Evolutionary conservation across 2,888 invertebrate species (phyloP), one percentile per base, ranked within the genome.

Genomic region (Vandiemenella viatica): DNA sequence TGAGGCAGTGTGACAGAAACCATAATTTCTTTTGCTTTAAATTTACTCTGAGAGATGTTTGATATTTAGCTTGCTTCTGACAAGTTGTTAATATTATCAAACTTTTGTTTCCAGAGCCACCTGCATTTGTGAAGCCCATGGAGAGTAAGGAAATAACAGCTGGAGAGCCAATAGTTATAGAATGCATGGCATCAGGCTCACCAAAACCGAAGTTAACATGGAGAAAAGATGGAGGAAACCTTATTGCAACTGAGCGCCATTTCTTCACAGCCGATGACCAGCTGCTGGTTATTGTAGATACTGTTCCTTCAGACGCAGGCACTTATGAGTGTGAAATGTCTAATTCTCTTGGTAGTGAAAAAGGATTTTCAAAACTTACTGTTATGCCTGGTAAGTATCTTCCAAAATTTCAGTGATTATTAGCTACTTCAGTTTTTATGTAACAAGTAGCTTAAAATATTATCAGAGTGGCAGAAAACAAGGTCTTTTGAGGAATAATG

Each of bases 301-400:
- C 86, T 0, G 75, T 80, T 54, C 65, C 76, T 4, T 72, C 71
- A 55, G 93, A 95, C 70, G 82, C 83, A 22, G 95, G 93, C 0
- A 74, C 74, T 51, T 95, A 93, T 67, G 84, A 88, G 59, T 96
- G 95, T 70, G 82, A 85, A 65, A 83, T 95, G 65, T 82, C 83
- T 40, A 95, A 95, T 70, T 77, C 81, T 38, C 70, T 89, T 37
- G 91, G 90, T 6, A 79, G 77, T 49, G 80, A 81, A 57, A 74
- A 77, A 52, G 87, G 83, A 49, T 74, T 76, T 58, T 80, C 83
- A 38, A 74, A 76, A 51, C 72, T 91, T 45, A 74, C 76, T 45
- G 82, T 89, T 17, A 72, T 82, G 58, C 79, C 83, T 56, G 68
- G 72, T 70, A 41, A 17, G 19, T 32, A 44, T 32, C 16, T 42